Percentiles rank a stretch among this genome's conserved stretches.
These are phyloP conservation scores for Remorina albescens DNA, from an alignment of 2,797 vertebrate species.

Conservation along the genomic window DNA sequence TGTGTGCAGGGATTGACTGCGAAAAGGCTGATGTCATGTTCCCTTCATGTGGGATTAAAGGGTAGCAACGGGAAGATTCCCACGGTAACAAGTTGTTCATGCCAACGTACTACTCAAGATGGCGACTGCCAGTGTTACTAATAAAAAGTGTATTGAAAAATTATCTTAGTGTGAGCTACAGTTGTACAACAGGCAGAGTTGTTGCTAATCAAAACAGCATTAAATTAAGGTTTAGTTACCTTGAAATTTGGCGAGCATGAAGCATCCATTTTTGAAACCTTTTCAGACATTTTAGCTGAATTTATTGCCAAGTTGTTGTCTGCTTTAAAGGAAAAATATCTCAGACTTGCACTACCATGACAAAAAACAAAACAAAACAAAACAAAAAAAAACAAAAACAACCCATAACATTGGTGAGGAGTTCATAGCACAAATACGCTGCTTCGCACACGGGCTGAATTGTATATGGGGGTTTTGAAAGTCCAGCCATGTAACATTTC, in stretches of 20 bases:
- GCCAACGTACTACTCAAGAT: slow-evolving; percentile 32
- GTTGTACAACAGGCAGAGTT: slow-evolving; percentile 15
- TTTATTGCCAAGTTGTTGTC: slow-evolving; percentile 21
- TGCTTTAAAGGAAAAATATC: slow-evolving; percentile 6
- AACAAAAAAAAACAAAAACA: not conserved
- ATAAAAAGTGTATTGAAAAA: slow-evolving; percentile 32
- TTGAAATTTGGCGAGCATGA: slow-evolving; percentile 24
- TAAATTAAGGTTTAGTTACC: slow-evolving; percentile 33
- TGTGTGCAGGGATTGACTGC: slow-evolving; percentile 52
- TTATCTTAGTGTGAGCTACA: slow-evolving; percentile 29
- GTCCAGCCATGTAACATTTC: slow-evolving; percentile 16
- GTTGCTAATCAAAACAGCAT: slow-evolving; percentile 40
- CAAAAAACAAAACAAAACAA: not conserved
- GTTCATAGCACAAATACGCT: slow-evolving; percentile 14
- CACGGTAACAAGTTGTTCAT: slow-evolving; percentile 62
- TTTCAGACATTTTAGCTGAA: slow-evolving; percentile 1
- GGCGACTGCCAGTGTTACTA: slow-evolving; percentile 43
- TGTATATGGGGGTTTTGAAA: slow-evolving; percentile 22
- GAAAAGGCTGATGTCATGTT: slow-evolving; percentile 61
- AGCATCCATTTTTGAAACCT: slow-evolving; percentile 22
- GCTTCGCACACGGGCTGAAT: slow-evolving; percentile 16
- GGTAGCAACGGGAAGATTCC: slow-evolving; percentile 56
- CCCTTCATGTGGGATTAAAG: slow-evolving; percentile 46
- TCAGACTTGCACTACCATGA: not conserved
- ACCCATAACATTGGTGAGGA: slow-evolving; percentile 7